A percentile compares a stretch with the other conserved stretches of the same genome.
Evolutionary conservation across 2,888 invertebrate genomes (phyloP).

Genomic region (Drosophila pullipes): DNA sequence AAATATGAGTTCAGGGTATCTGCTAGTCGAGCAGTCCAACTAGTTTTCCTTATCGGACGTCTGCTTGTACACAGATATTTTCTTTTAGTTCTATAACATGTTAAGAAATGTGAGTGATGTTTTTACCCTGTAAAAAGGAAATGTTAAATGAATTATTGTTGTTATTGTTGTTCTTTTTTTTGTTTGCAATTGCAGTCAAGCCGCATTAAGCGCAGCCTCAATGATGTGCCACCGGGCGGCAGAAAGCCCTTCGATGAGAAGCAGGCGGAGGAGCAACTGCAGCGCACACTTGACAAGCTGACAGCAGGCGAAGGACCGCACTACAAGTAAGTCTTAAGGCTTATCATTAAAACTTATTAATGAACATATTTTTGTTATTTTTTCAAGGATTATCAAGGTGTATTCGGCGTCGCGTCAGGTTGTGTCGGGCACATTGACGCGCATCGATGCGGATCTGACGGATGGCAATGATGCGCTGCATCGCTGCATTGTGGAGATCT

Average conservation of each 20-base stretch:
- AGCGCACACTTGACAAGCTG: slow-evolving; percentile 71
- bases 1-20: neutral
- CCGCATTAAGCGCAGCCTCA: slow-evolving; percentile 63
- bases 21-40: too few relatives aligned
- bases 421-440: slow-evolving; percentile 87
- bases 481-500: slow-evolving; percentile 85
- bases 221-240: slow-evolving; percentile 55
- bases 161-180: neutral
- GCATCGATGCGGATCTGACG: slow-evolving; percentile 87
- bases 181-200: slow-evolving; percentile 42
- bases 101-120: neutral
- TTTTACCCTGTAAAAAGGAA: neutral
- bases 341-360: neutral
- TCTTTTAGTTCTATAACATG: neutral
- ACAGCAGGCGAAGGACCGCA: slow-evolving; percentile 78
- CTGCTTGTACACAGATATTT: too few relatives aligned
- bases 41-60: too few relatives aligned
- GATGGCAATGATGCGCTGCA: slow-evolving; percentile 85
- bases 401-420: slow-evolving; percentile 86
- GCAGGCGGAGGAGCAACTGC: slow-evolving; percentile 68
- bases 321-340: slow-evolving; percentile 67
- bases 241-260: slow-evolving; percentile 52
- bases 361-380: neutral
- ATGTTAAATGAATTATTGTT: neutral
- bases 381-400: slow-evolving; percentile 74